phyloP scores from a whole-genome alignment of 1,140 invertebrate species.

The Zophobas atratus region DNA sequence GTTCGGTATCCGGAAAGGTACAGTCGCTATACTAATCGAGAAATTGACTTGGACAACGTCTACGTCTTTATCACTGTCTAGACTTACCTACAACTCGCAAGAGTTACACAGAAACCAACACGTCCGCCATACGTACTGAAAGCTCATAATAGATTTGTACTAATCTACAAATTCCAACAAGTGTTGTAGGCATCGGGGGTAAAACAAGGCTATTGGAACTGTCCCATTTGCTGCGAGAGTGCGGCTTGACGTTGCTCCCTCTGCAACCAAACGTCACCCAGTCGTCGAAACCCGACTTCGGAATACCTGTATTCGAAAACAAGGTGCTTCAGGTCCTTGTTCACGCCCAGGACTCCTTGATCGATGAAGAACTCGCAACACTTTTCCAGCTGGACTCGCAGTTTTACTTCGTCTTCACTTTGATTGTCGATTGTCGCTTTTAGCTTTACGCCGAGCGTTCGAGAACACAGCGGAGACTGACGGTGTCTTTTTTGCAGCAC shows the following conservation, averaged over 20 bases:
- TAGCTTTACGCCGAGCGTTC: conserved; percentile 82
- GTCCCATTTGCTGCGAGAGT: conserved; percentile 78
- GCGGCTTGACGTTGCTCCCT: conserved; percentile 76
- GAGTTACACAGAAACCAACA: neutral
- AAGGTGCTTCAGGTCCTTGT: conserved; percentile 80
- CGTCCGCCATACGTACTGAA: conserved; percentile 74
- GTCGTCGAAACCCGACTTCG: too few species aligned
- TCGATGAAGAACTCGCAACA: conserved; percentile 88
- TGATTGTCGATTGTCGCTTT: conserved; percentile 87
- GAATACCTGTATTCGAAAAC: conserved; percentile 78
- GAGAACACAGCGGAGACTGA: conserved; percentile 79
- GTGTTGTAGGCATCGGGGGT: conserved; percentile 85
- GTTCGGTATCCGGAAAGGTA: conserved; percentile 85
- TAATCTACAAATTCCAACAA: conserved; percentile 82
- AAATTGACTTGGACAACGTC: conserved; percentile 85
- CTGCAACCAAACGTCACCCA: conserved; percentile 56
- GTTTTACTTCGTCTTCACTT: conserved; percentile 79
- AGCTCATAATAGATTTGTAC: conserved; percentile 87
- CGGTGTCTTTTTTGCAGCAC: conserved; percentile 82
- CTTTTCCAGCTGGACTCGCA: conserved; percentile 83
- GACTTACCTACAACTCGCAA: conserved; percentile 73
- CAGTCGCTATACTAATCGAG: conserved; percentile 86
- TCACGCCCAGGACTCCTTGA: conserved; percentile 83
- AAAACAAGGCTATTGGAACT: conserved; percentile 79
- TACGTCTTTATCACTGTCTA: conserved; percentile 81